These are phyloP conservation scores for Emydura subglobosa DNA, from an alignment of 2,113 vertebrate species.

Conservation along the genomic window DNA sequence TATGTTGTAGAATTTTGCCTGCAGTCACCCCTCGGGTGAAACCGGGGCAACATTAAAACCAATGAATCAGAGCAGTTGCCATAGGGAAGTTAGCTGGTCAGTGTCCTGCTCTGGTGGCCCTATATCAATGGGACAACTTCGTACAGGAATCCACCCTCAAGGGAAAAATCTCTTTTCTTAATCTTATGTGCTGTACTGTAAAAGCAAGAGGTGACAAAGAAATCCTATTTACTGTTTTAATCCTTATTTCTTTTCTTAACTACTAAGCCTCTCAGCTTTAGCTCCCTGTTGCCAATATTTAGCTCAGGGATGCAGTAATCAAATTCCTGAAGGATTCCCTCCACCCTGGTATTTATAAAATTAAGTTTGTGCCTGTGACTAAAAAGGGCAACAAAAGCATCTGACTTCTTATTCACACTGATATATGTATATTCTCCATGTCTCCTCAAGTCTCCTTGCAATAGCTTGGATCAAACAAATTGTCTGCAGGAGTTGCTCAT, in stretches of 20 bases:
- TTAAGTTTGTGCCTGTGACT: background rate
- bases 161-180: background rate
- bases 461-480: background rate
- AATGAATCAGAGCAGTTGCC: slow-evolving; percentile 18
- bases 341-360: background rate
- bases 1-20: background rate
- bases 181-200: background rate
- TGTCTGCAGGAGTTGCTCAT: background rate
- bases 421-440: background rate
- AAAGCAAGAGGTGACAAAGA: slow-evolving; percentile 1
- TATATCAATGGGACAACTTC: background rate
- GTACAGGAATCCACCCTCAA: background rate
- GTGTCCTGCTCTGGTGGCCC: background rate
- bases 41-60: background rate
- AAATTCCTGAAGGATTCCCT: background rate
- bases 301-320: background rate
- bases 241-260: background rate
- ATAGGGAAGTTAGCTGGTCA: background rate
- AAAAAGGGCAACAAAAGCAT: background rate
- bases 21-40: slow-evolving; percentile 20
- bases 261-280: background rate
- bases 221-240: background rate
- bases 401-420: background rate
- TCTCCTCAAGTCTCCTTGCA: background rate
- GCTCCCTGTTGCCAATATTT: background rate